These are phyloP conservation scores for Anoura caudifer DNA, from an alignment of 2,113 vertebrate genomes.

Conservation along the genomic window DNA sequence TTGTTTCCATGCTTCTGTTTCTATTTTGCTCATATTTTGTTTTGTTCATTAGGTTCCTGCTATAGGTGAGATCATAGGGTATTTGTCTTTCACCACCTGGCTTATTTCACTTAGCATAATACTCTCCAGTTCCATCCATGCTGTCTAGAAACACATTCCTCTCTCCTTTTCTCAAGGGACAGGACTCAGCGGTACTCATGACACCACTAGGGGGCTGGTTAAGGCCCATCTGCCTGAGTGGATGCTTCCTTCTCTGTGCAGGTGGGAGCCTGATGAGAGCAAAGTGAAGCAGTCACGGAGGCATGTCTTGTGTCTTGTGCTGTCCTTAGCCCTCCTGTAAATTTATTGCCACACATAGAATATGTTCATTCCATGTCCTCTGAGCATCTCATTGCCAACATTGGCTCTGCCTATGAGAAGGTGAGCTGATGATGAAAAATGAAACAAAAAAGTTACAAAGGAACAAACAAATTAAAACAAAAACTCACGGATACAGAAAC, in stretches of 20 bases:
- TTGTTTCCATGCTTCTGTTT: too few species aligned
- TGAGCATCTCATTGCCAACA: conserved; percentile 87
- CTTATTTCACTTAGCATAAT: too few species aligned
- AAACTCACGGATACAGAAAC: neutral
- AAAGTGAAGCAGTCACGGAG: conserved; percentile 92
- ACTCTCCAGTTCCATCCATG: too few species aligned
- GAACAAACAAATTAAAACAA: neutral
- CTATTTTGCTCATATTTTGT: too few species aligned
- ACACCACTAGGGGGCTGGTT: conserved; percentile 80
- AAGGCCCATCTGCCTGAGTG: conserved; percentile 80
- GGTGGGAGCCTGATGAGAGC: conserved; percentile 86
- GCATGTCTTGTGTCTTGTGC: conserved; percentile 90
- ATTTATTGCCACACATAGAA: conserved; percentile 85
- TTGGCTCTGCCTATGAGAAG: conserved; percentile 83
- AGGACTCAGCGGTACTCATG: conserved; percentile 78
- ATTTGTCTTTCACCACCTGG: too few species aligned
- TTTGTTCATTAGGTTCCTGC: too few species aligned
- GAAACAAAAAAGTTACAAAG: neutral
- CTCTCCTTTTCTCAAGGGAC: conserved; percentile 78
- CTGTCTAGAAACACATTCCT: conserved; percentile 56
- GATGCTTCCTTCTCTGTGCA: conserved; percentile 82
- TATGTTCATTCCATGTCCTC: conserved; percentile 91
- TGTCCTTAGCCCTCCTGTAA: conserved; percentile 86
- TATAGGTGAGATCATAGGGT: too few species aligned
- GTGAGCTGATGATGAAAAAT: conserved; percentile 84